Base-by-base conservation (phyloP, 1,140 invertebrate species). In the Pogonognathellus flavescens region DNA sequence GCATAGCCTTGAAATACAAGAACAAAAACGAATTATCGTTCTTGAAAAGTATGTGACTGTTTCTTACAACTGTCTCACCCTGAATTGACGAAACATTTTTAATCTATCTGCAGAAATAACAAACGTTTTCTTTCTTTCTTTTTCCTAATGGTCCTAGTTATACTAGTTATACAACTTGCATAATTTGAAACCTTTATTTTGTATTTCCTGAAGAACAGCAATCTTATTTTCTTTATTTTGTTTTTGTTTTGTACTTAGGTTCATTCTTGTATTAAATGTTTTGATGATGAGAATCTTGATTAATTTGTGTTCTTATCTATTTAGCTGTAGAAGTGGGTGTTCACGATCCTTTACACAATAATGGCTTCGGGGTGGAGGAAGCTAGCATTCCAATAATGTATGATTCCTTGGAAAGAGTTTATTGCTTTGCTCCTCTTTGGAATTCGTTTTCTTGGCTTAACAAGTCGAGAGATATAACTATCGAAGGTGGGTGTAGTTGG, bases 351-450 rank as follows among this genome's bases (percentile, higher is more conserved):
- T 18, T 55, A 3, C 53, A 81, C 52, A 81, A 81, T 55, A 55
- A 81, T 52, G 80, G 80, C 10, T 55, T 55, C 13, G 53, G 7
- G 16, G 53, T 81, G 18, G 50, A 81, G 18, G 80, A 85, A 57
- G 80, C 50, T 4, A 70, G 22, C 16, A 66, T 82, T 72, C 49
- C 85, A 9, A 83, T 83, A 14, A 55, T 59, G 20, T 49, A 59
- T 10, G 50, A 18, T 14, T 62, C 25, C 16, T 31, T 85, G 7
- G 80, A 85, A 57, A 18, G 50, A 59, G 55, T 85, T 16, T 85
- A 85, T 70, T 85, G 85, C 62, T 82, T 85, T 76, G 85, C 85
- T 50, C 85, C 85, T 41, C 22, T 83, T 1, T 85, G 85, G 85
- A 85, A 85, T 49, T 82, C 80, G 1, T 82, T 72, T 50, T 59